Conservation (phyloP, 2,888 invertebrate species). For the Sinotaia quadrata region DNA sequence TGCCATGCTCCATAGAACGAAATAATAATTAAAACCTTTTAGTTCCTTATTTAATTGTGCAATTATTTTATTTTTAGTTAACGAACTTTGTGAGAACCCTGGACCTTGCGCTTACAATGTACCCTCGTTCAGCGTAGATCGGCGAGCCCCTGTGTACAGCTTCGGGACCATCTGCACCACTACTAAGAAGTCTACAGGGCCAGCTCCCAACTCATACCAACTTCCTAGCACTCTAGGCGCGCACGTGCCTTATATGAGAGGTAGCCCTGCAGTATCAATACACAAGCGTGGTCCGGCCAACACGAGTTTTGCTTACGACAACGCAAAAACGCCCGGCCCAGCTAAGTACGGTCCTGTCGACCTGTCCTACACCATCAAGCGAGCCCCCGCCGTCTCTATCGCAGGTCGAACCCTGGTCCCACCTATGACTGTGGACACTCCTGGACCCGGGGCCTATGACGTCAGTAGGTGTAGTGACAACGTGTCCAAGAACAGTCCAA, state of each 20-base stretch:
- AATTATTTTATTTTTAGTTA: too few relatives aligned
- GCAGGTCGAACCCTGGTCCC: conserved; percentile 40
- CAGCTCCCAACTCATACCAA: conserved; percentile 51
- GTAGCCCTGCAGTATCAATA: conserved; percentile 40
- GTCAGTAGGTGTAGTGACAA: conserved; percentile 41
- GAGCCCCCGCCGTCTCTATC: conserved; percentile 49
- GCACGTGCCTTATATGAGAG: conserved; percentile 43
- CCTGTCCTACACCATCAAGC: conserved; percentile 36
- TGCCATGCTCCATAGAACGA: too few relatives aligned
- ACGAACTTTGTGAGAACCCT: conserved; percentile 17
- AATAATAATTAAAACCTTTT: too few relatives aligned
- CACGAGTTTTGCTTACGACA: conserved; percentile 50
- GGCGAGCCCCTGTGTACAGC: conserved; percentile 50
- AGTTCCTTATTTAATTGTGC: too few relatives aligned
- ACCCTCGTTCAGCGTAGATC: conserved; percentile 32
- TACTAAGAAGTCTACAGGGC: conserved; percentile 39
- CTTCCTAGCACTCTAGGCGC: conserved; percentile 49
- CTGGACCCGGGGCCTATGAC: conserved; percentile 58
- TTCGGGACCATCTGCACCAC: conserved; percentile 45
- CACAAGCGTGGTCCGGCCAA: conserved; percentile 36
- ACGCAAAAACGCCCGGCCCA: conserved; percentile 56
- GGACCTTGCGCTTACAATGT: conserved; percentile 18
- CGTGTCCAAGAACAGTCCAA: conserved; percentile 45
- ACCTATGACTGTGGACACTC: conserved; percentile 44
- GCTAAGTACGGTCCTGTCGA: conserved; percentile 45